Evolutionary conservation across 2,113 vertebrate genomes (phyloP).

Genomic region (Aegypius monachus): DNA sequence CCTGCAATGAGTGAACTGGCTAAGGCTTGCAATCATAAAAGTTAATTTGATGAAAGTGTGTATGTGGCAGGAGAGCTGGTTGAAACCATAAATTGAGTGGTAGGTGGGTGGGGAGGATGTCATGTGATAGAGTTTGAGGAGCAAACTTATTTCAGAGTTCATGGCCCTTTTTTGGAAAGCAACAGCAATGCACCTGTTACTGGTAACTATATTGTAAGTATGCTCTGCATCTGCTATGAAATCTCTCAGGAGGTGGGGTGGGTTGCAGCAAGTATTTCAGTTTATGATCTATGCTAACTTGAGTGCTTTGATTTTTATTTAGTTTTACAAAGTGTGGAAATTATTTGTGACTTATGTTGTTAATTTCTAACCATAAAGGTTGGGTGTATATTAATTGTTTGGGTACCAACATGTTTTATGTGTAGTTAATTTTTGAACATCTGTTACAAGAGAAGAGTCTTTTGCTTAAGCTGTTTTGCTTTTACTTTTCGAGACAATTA

Average conservation of each 20-base stretch:
- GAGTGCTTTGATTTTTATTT: not conserved
- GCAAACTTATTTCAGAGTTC: not conserved
- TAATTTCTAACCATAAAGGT: not conserved
- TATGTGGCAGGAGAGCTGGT: not conserved
- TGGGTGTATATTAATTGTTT: not conserved
- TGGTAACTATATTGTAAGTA: not conserved
- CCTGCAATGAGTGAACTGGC: rapidly evolving
- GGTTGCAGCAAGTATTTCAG: not conserved
- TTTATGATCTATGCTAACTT: not conserved
- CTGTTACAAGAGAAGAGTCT: not conserved
- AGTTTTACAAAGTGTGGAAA: not conserved
- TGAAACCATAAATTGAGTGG: not conserved
- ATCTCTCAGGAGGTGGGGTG: not conserved
- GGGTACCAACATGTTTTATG: not conserved
- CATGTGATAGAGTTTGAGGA: not conserved
- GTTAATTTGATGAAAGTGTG: not conserved
- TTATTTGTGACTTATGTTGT: not conserved
- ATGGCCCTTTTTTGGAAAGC: not conserved
- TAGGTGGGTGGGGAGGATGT: not conserved
- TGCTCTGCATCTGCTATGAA: not conserved
- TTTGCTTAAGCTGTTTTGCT: not conserved
- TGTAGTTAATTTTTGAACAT: not conserved
- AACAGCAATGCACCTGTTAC: not conserved
- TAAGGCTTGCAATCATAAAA: not conserved
- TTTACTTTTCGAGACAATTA: not conserved